A percentile compares a stretch with the other conserved stretches of the same genome.
Evolutionary conservation across 1,140 invertebrate genomes (phyloP).

Genomic region (Brachionus manjavacas): DNA sequence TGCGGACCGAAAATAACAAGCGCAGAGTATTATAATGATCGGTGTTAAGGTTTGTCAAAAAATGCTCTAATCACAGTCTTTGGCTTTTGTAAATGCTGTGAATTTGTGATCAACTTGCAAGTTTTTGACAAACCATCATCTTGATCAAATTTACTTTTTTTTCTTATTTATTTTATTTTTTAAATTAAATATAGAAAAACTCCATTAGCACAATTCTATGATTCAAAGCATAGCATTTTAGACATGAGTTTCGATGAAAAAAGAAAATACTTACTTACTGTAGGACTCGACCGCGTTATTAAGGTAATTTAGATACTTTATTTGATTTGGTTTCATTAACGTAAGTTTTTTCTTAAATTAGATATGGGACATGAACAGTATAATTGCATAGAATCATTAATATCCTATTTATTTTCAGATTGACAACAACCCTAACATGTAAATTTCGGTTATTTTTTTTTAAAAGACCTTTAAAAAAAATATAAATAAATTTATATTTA

Average conservation of each 20-base stretch:
- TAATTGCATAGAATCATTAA: background rate
- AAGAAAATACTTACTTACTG: conserved; percentile 30
- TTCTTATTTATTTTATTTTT: conserved; percentile 50
- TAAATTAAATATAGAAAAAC: background rate
- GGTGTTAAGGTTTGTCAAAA: background rate
- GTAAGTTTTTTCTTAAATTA: background rate
- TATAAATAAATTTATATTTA: no score
- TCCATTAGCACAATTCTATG: conserved; percentile 33
- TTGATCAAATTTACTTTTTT: background rate
- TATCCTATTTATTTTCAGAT: no score
- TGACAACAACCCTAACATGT: no score
- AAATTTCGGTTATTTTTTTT: no score
- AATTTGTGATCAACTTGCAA: background rate
- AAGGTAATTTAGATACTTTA: background rate
- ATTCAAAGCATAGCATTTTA: conserved; percentile 9
- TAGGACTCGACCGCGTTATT: conserved; percentile 26
- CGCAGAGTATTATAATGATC: background rate
- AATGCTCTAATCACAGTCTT: background rate
- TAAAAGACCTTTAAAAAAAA: no score
- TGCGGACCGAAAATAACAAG: conserved; percentile 60
- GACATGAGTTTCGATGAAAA: conserved; percentile 20
- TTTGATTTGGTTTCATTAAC: no score
- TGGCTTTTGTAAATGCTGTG: background rate
- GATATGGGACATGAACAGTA: conserved; percentile 6
- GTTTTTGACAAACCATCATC: background rate